A percentile compares a stretch with the other conserved stretches of the same genome.
Evolutionary conservation across 1,140 invertebrate species (phyloP).

Genomic region (Ectropis grisescens): DNA sequence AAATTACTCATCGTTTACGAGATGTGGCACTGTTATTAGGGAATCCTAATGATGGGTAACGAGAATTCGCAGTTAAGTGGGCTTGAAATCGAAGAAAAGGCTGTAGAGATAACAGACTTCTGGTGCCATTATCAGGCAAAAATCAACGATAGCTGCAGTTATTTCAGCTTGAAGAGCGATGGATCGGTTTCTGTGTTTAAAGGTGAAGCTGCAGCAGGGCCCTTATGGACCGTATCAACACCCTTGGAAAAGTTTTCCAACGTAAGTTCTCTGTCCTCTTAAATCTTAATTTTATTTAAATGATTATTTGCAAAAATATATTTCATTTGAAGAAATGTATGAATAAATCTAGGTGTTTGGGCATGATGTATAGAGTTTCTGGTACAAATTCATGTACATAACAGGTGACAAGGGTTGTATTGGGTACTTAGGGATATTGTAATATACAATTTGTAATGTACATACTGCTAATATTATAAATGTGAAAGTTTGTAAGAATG

Average conservation of each 20-base stretch:
- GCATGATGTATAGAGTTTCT: too few species aligned
- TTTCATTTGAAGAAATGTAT: too few species aligned
- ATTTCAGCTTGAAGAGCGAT: constrained; percentile 69
- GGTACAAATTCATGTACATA: too few species aligned
- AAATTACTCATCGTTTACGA: too few species aligned
- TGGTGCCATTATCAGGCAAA: constrained; percentile 81
- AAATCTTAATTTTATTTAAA: constrained; percentile 27
- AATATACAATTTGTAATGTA: too few species aligned
- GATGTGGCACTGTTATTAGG: too few species aligned
- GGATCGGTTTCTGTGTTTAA: constrained; percentile 81
- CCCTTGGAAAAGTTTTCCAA: constrained; percentile 82
- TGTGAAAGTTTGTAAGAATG: too few species aligned
- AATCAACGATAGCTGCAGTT: constrained; percentile 68
- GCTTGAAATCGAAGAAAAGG: constrained; percentile 80
- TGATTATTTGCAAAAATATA: too few species aligned
- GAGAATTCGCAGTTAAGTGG: constrained; percentile 79
- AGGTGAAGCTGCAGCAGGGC: constrained; percentile 73
- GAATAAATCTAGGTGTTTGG: too few species aligned
- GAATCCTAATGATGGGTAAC: constrained; percentile 75
- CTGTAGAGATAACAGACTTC: constrained; percentile 81
- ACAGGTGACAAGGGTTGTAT: too few species aligned
- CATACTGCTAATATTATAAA: too few species aligned
- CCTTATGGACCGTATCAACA: constrained; percentile 74
- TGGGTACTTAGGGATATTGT: too few species aligned
- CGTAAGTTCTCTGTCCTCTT: constrained; percentile 67